Evolutionary conservation across 2,888 invertebrate species (phyloP).

Genomic region (Orchesellides sinensis): DNA sequence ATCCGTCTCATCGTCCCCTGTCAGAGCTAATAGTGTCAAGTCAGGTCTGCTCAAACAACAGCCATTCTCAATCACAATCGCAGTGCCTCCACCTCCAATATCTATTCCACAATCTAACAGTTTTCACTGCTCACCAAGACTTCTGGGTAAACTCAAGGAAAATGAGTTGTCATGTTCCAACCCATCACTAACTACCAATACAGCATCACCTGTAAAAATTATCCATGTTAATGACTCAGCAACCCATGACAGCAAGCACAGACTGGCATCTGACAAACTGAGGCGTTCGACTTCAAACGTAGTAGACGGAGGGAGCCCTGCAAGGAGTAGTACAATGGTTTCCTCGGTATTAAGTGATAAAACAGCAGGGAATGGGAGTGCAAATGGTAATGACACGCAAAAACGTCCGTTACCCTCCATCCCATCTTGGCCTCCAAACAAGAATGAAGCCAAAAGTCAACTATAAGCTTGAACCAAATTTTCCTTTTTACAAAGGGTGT

Average conservation of each 20-base stretch:
- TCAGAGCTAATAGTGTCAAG: not conserved
- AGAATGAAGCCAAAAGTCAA: constrained; percentile 61
- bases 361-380: not conserved
- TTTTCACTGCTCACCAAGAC: constrained; percentile 62
- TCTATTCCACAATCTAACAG: constrained; percentile 54
- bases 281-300: constrained; percentile 49
- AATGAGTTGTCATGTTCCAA: constrained; percentile 50
- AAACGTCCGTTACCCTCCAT: constrained; percentile 71
- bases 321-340: constrained; percentile 28
- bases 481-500: too few relatives aligned
- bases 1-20: constrained; percentile 29
- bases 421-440: constrained; percentile 59
- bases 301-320: constrained; percentile 16
- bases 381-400: constrained; percentile 47
- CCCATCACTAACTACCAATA: constrained; percentile 36
- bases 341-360: constrained; percentile 29
- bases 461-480: constrained; percentile 13
- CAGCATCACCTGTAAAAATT: constrained; percentile 54
- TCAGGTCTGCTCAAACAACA: constrained; percentile 4
- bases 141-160: constrained; percentile 41
- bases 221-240: constrained; percentile 39
- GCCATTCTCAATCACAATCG: constrained; percentile 53
- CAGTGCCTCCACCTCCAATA: constrained; percentile 62
- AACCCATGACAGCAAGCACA: not conserved
- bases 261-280: constrained; percentile 38